Evolutionary conservation across 2,888 invertebrate species (phyloP), one percentile per base, ranked within the genome.

Genomic region (Sinentomon sp.): DNA sequence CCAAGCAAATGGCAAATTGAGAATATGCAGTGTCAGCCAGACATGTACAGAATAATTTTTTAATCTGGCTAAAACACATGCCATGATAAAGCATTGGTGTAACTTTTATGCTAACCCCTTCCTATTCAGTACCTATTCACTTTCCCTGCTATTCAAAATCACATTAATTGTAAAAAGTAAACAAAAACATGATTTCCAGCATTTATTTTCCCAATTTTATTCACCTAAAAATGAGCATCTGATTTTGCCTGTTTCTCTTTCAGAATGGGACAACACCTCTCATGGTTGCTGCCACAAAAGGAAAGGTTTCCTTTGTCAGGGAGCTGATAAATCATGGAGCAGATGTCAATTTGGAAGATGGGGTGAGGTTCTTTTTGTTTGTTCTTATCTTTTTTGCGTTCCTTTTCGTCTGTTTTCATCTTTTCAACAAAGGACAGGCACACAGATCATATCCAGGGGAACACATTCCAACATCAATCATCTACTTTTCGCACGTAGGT

Each of bases 191-290:
- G 6, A 6, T 20, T 13, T 34, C 23, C 12, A 28, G 17, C 22
- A 17, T n/a, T n/a, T 29, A 16, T 26, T 9, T 13, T 27, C 21
- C 32, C 17, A 14, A n/a, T 10, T 17, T 10, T 14, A 20, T 9
- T 20, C 7, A 19, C n/a, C 7, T 26, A 21, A 16, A 26, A 13
- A 32, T 18, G 17, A 14, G 13, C 13, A 21, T 32, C n/a, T 16
- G n/a, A 18, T 6, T 27, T 28, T 36, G 21, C 16, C 19, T 9
- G n/a, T 36, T 37, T 9, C 22, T 42, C 39, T 52, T 53, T 22
- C 50, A 87, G 82, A 83, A 82, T 62, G 83, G 85, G 39, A 73
- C 77, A 38, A 87, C 89, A 30, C 76, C 80, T 32, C 73, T 97
- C 50, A 87, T 92, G 63, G 67, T 76, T 48, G 87, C 89, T 28